Base-by-base conservation (phyloP, 2,113 vertebrate species). In the Melanotaenia duboulayi region DNA sequence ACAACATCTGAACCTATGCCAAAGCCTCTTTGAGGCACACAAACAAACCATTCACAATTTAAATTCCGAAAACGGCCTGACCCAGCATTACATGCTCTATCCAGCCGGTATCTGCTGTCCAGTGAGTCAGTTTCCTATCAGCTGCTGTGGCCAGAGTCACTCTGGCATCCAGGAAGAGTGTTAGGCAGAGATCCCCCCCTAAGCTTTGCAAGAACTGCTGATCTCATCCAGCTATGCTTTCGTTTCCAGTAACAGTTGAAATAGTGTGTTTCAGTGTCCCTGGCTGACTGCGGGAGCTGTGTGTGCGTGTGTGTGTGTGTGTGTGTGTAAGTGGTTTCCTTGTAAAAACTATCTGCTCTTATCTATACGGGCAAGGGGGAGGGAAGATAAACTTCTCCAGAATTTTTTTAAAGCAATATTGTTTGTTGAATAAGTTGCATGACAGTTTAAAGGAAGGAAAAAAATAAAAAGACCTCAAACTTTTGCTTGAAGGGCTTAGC, bases 121-220 rank as follows among this genome's bases (percentile, higher is more conserved):
- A 50, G 80, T 90, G 86, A 91, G 42, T 89, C 88, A 89, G 80
- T 78, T 82, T 86, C 87, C 83, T 84, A 49, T 85, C 85, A 76
- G 78, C 75, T 37, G 24, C 68, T 40, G 63, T 3, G 54, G 74
- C 60, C 46, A 57, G 25, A 83, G 23, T 85, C 89, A 87, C 71
- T 74, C 80, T 44, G 73, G 82, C 84, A 87, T 89, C 86, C 89
- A 87, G 89, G 89, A 91, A 65, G 25, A 78, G 81, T 65, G 83
- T 86, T 64, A 42, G 61, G 52, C 71, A 66, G 61, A 82, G 67
- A 82, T 78, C 65, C 61, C 71, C 54, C 50, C 22, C 68, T 55
- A 68, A 78, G 83, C 84, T 65, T 48, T 65, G 87, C 64, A 71
- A 84, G 86, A 89, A 90, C 74, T 87, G 90, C 85, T 90, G 88